Evolutionary conservation across 1,140 invertebrate genomes (phyloP).

Genomic region (Ceratina australensis): DNA sequence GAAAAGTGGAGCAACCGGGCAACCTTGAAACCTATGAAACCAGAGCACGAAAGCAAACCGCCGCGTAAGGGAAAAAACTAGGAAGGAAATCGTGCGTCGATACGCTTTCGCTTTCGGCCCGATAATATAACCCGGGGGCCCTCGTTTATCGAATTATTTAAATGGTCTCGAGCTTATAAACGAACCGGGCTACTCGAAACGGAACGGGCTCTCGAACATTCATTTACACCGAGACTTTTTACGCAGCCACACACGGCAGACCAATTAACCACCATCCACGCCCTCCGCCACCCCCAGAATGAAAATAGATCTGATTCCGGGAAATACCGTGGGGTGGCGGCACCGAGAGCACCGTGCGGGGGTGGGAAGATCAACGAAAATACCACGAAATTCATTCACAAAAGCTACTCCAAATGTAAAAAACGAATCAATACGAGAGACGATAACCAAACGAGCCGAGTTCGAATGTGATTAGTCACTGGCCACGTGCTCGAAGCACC

Average conservation of each 20-base stretch:
- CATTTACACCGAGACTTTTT: conserved; percentile 23
- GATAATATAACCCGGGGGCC: no score
- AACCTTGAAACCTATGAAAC: background rate
- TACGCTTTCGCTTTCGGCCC: background rate
- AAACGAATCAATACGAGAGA: no score
- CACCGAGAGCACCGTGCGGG: background rate
- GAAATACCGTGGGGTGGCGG: background rate
- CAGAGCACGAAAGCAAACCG: background rate
- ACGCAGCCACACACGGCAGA: conserved; percentile 11
- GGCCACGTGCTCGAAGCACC: conserved; percentile 37
- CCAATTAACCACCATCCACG: conserved; percentile 36
- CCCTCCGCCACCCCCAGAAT: conserved; percentile 12
- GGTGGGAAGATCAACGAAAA: background rate
- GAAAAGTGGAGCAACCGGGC: background rate
- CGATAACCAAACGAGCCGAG: no score
- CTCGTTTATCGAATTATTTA: background rate
- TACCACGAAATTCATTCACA: no score
- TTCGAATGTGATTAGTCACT: background rate
- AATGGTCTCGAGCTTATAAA: conserved; percentile 1
- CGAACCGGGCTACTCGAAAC: background rate
- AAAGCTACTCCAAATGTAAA: no score
- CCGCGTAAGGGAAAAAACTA: background rate
- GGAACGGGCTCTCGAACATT: background rate
- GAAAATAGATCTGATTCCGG: conserved; percentile 24
- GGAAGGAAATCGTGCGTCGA: background rate